A percentile compares a stretch with the other conserved stretches of the same genome.
These are phyloP conservation scores for Crossocerus cetratus DNA, from an alignment of 2,888 invertebrate genomes.

Conservation along the genomic window DNA sequence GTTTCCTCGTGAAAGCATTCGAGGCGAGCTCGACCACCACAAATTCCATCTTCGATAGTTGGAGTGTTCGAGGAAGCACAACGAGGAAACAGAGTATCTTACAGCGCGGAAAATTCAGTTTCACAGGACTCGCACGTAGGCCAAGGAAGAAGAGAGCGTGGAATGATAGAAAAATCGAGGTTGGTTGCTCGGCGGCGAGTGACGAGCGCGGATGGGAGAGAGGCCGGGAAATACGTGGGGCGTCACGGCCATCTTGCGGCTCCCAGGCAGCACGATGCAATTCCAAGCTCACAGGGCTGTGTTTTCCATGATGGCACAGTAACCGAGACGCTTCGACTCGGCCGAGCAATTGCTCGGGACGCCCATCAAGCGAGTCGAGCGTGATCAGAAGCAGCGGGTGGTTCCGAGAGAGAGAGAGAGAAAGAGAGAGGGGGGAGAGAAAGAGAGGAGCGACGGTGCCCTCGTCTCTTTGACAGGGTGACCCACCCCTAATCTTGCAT, in stretches of 20 bases:
- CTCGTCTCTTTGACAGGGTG: neutral
- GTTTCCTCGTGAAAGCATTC: neutral
- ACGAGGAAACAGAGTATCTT: too few species aligned
- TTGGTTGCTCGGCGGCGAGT: neutral
- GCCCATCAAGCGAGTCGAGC: neutral
- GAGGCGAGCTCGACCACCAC: neutral
- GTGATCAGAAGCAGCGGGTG: neutral
- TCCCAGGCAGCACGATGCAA: conserved; percentile 21
- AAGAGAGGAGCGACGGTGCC: neutral
- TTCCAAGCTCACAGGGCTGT: conserved; percentile 5
- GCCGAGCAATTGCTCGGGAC: neutral
- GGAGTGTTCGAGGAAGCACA: too few species aligned
- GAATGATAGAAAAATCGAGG: neutral
- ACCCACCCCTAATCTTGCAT: neutral
- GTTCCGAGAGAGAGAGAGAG: neutral
- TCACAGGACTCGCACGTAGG: too few species aligned
- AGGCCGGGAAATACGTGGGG: conserved; percentile 4
- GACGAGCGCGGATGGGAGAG: conserved; percentile 17
- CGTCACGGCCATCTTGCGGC: conserved; percentile 58
- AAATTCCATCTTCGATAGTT: neutral
- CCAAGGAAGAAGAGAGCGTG: too few species aligned
- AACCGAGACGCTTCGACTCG: conserved; percentile 3
- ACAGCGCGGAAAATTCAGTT: too few species aligned
- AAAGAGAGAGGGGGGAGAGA: too few species aligned
- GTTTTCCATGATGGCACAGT: conserved; percentile 10